Evolutionary conservation across 1,140 invertebrate species (phyloP), one percentile per base, ranked within the genome.

Genomic region (Bombus balteatus): DNA sequence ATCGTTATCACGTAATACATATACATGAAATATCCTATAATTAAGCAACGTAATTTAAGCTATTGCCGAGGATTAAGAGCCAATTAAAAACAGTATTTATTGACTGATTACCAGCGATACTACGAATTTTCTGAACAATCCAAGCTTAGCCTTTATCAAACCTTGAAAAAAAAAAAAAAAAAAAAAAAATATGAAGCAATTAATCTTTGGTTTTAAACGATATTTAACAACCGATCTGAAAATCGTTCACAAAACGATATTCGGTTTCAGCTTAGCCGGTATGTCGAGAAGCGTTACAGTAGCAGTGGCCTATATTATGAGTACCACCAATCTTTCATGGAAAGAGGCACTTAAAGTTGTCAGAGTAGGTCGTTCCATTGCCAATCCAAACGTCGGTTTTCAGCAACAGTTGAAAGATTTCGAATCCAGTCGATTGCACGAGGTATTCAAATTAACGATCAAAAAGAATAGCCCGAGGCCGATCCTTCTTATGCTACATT

Each of bases 281-380:
- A 99, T 99, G 97, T 99, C 98, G 1, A 96, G 99, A 34, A 99
- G 98, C 93, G 98, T 99, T 57, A 99, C 99, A 0, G 97, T 99
- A 39, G 98, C 98, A 0, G 98, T 99, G 43, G 98, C 98, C 39
- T 99, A 99, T 95, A 98, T 99, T 80, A 99, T 99, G 98, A 98
- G 98, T 72, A 98, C 97, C 59, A 99, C 98, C 18, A 96, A 97
- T 87, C 96, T 99, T n/a, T 97, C 96, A 57, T 99, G 98, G 98
- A 98, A 98, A 92, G 98, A 99, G 92, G 97, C 98, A 1, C 95
- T 99, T 68, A 99, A 99, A 95, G 98, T 99, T 70, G 98, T 99
- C 39, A 96, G 98, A 83, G 98, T 98, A 3, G 98, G 98, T 41
- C 96, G 98, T 85, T 97, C 97, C 2, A 97, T 99, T 66, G 98